A percentile compares a stretch with the other conserved stretches of the same genome.
phyloP scores from a whole-genome alignment of 1,140 invertebrate species.

The Zeugodacus cucurbitae region DNA sequence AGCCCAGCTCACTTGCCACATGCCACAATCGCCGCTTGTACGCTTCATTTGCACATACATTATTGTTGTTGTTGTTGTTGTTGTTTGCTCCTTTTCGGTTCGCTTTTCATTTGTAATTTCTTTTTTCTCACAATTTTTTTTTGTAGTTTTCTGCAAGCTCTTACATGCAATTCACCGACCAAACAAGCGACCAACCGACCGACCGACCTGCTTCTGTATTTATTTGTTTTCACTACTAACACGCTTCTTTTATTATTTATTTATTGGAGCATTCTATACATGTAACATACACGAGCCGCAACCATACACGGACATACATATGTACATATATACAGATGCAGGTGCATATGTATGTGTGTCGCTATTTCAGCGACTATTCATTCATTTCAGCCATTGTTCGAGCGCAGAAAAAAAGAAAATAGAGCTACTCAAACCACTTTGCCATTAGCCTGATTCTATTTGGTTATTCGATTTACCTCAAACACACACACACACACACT shows the following conservation, averaged over 20 bases:
- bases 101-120: neutral
- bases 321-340: neutral
- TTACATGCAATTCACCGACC: neutral
- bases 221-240: constrained; percentile 36
- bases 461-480: neutral
- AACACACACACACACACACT: neutral
- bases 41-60: neutral
- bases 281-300: neutral
- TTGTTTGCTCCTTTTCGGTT: neutral
- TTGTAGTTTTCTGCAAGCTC: neutral
- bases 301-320: neutral
- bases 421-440: constrained; percentile 34
- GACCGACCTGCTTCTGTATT: constrained; percentile 23
- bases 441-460: constrained; percentile 38
- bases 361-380: neutral
- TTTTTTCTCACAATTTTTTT: too few relatives aligned
- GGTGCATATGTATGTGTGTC: neutral
- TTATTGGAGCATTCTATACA: constrained; percentile 27
- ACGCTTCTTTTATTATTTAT: constrained; percentile 37
- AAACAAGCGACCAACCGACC: neutral
- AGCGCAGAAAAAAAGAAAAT: too few relatives aligned
- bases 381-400: constrained; percentile 1
- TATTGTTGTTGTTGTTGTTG: neutral
- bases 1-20: neutral
- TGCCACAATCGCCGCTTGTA: neutral